Base-by-base conservation (phyloP, 2,797 vertebrate species). In the Valencia hispanica region DNA sequence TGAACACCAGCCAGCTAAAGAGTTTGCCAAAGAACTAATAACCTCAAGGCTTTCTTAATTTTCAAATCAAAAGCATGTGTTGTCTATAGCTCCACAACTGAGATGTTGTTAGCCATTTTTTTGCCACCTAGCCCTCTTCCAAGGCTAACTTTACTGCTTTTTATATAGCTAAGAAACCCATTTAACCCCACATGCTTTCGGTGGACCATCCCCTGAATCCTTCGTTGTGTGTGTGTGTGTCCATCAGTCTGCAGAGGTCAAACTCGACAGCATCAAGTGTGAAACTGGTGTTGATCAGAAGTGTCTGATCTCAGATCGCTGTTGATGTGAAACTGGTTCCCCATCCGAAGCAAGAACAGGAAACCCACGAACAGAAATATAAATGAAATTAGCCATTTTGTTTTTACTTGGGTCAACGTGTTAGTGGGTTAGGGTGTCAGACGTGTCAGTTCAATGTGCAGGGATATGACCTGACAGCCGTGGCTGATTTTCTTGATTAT, bases 1-100 rank as follows among this genome's bases (percentile, higher is more conserved):
- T 78, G 81, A 78, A 78, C 14, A 27, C 18, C 39, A 57, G 55
- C 68, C 79, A 53, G 51, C 65, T 73, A 45, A 73, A 76, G 36
- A 55, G 50, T 71, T 53, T 69, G 3, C 32, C 9, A 34, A 48
- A 72, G 17, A 66, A 4, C 15, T 78, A 45, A 78, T 81, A 73
- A 70, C 79, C 74, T 75, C 39, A 9, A 57, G 66, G 61, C 43
- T 43, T 73, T 81, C 34, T 39, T 9, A 18, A 66, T n/a, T 34
- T 45, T 36, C 27, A 79, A 74, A 61, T 27, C 5, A n/a, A 30
- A n/a, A 68, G 36, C 43, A 74, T 79, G 78, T 50, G 27, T 48
- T 77, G 50, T 55, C 34, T 55, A 3, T 73, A 36, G 69, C 72
- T 81, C 20, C 78, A 74, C 47, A 57, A 66, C 3, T 79, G 48